A percentile compares a stretch with the other conserved stretches of the same genome.
Conservation (phyloP, 1,140 invertebrate species). For the Drosophila virilis region DNA sequence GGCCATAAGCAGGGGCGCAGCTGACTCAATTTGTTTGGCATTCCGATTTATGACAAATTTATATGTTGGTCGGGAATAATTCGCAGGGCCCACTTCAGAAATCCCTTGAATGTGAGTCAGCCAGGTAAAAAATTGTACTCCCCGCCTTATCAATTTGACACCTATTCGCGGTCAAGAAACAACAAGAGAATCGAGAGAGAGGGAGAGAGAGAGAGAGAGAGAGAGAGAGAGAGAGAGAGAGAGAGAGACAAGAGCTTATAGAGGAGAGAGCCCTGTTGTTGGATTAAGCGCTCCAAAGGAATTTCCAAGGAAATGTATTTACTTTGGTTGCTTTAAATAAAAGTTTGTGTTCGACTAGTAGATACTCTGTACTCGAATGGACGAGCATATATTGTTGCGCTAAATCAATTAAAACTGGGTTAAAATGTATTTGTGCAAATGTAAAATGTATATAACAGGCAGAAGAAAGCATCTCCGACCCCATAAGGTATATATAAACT, state of each 20-base stretch:
- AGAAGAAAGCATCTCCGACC: too few species aligned
- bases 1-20: background rate
- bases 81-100: constrained; percentile 10
- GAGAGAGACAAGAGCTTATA: background rate
- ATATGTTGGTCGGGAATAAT: constrained; percentile 50
- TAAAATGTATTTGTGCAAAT: too few species aligned
- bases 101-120: constrained; percentile 18
- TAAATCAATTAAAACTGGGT: too few species aligned
- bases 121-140: background rate
- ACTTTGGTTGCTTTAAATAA: background rate
- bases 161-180: background rate
- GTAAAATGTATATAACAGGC: too few species aligned
- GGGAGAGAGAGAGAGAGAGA: background rate
- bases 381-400: too few species aligned
- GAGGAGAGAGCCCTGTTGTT: background rate
- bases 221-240: too few species aligned
- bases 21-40: constrained; percentile 59
- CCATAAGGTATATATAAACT: too few species aligned
- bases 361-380: too few species aligned
- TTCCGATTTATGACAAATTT: constrained; percentile 55
- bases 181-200: background rate
- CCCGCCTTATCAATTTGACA: constrained; percentile 19
- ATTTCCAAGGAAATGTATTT: too few species aligned
- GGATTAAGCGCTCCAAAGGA: too few species aligned
- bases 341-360: too few species aligned